Conservation (phyloP, 2,888 invertebrate species). For the Anodontia alba region DNA sequence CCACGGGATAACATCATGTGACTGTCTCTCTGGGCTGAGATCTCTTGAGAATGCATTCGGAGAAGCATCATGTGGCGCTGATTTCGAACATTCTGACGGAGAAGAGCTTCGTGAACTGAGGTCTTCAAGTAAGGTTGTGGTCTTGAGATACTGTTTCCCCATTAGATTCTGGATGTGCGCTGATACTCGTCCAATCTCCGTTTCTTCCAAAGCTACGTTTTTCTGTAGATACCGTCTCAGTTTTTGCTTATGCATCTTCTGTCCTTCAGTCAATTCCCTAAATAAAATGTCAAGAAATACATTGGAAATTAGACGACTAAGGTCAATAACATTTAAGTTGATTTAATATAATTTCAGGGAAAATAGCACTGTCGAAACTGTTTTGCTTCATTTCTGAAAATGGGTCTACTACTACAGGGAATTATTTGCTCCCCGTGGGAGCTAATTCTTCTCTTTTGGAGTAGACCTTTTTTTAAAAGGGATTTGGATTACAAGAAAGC, state of each 20-base stretch:
- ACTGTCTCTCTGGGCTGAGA: background rate
- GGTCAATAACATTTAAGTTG: no score
- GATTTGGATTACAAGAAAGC: no score
- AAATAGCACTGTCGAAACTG: no score
- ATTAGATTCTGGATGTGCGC: constrained; percentile 49
- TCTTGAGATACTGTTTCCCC: constrained; percentile 22
- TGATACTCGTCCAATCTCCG: constrained; percentile 62
- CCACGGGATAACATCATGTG: background rate
- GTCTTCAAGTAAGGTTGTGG: background rate
- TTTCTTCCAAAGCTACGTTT: constrained; percentile 48
- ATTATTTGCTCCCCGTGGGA: no score
- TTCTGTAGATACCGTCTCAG: constrained; percentile 35
- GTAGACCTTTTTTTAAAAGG: no score
- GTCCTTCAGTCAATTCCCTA: constrained; percentile 60
- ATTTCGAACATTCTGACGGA: background rate
- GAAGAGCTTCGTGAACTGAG: background rate
- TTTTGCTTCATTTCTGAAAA: no score
- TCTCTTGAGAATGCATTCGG: background rate
- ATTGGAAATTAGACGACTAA: no score
- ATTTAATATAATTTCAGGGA: no score
- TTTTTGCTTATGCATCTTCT: constrained; percentile 53
- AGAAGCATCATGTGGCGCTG: background rate
- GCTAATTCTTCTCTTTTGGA: no score
- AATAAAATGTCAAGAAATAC: no score
- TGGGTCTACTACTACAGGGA: no score